These are phyloP conservation scores for Deroptyus accipitrinus DNA, from an alignment of 2,113 vertebrate genomes.

Conservation along the genomic window DNA sequence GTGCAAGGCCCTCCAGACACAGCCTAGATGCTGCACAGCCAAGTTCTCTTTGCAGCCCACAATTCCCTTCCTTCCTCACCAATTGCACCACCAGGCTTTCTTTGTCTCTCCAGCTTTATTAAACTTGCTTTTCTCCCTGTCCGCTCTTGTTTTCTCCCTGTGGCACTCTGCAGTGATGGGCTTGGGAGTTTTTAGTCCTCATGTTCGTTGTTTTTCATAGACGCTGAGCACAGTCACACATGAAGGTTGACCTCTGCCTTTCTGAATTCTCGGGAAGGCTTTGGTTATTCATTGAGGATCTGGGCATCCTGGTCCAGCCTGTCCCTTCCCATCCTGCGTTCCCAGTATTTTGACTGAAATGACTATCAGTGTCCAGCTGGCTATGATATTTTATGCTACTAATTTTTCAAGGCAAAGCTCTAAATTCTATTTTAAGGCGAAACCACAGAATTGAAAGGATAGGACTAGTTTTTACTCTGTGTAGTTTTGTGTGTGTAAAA, in stretches of 20 bases:
- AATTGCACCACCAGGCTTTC: not conserved
- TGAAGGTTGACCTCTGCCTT: not conserved
- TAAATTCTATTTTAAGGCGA: not conserved
- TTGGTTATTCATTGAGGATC: not conserved
- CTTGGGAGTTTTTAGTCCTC: not conserved
- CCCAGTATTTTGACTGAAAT: not conserved
- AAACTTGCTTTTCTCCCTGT: not conserved
- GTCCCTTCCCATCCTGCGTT: not conserved
- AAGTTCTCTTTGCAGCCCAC: not conserved
- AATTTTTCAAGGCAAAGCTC: not conserved
- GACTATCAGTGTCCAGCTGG: not conserved
- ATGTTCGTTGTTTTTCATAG: not conserved
- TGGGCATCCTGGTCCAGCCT: not conserved
- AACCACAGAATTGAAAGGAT: not conserved
- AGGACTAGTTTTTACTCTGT: not conserved
- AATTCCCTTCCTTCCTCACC: not conserved
- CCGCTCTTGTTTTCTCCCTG: not conserved
- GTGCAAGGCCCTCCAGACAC: not conserved
- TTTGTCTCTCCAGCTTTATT: not conserved
- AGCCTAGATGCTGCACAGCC: not conserved
- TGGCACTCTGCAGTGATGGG: not conserved
- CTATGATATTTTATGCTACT: not conserved
- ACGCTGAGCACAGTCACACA: not conserved
- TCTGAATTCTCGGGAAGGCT: not conserved
- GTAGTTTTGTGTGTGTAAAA: not conserved